Conservation (phyloP, 2,797 vertebrate genomes). For the Melanotaenia boesemani region DNA sequence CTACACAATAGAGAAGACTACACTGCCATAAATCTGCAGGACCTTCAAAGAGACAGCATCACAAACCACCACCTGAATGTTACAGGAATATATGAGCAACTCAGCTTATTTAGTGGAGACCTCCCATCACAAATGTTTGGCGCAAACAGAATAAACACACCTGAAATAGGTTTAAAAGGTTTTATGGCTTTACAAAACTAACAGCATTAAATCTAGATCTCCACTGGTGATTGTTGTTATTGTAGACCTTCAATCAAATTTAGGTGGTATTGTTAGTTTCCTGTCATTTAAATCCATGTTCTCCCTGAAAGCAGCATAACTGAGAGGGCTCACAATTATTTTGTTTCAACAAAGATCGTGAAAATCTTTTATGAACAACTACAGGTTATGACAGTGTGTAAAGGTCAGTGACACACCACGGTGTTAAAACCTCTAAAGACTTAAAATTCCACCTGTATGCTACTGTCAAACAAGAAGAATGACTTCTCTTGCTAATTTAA, state of each 20-base stretch:
- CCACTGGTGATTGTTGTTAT: too few species aligned
- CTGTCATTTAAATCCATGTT: background rate
- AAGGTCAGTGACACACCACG: conserved; percentile 5
- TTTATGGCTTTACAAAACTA: background rate
- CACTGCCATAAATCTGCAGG: conserved; percentile 40
- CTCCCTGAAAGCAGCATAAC: background rate
- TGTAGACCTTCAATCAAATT: background rate
- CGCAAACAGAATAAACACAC: conserved; percentile 2
- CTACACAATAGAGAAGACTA: conserved; percentile 28
- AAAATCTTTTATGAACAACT: background rate
- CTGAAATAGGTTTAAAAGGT: background rate
- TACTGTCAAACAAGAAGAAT: conserved; percentile 15
- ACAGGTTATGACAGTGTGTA: background rate
- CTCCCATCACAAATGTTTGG: conserved; percentile 25
- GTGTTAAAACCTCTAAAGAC: conserved; percentile 16
- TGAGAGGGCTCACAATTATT: conserved; percentile 2
- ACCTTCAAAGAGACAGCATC: conserved; percentile 37
- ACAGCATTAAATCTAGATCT: background rate
- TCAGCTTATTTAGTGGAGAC: background rate
- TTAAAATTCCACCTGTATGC: conserved; percentile 12
- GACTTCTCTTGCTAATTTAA: background rate
- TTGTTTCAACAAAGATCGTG: background rate
- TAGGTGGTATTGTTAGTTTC: background rate
- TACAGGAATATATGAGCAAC: conserved; percentile 34
- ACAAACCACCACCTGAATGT: conserved; percentile 21